A percentile compares a stretch with the other conserved stretches of the same genome.
Evolutionary conservation across 2,888 invertebrate species (phyloP).

Genomic region (Pherbina coryleti): DNA sequence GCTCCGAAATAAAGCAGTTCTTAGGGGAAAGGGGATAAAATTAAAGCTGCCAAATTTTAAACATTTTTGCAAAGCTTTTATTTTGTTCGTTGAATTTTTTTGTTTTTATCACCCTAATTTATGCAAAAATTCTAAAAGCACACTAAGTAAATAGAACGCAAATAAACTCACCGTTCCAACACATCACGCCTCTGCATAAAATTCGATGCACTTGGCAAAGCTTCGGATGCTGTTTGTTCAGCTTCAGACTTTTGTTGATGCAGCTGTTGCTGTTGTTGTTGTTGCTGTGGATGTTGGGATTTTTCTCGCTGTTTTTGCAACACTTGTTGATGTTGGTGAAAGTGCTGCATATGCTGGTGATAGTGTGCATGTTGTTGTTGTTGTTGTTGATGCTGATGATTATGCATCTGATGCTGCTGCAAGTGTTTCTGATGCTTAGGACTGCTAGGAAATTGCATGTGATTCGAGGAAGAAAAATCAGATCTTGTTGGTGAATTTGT

Average conservation of each 20-base stretch:
- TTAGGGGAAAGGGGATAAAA: too few species aligned
- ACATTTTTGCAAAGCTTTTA: too few species aligned
- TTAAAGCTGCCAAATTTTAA: too few species aligned
- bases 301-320: background rate
- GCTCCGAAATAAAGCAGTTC: too few species aligned
- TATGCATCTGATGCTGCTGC: constrained; percentile 14
- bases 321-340: constrained; percentile 12
- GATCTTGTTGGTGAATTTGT: constrained; percentile 65
- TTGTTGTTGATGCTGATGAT: too few species aligned
- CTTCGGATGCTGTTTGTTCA: constrained; percentile 38
- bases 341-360: background rate
- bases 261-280: background rate
- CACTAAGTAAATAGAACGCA: too few species aligned
- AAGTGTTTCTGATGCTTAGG: constrained; percentile 32
- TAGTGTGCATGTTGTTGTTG: constrained; percentile 33
- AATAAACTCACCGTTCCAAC: constrained; percentile 33
- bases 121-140: too few species aligned
- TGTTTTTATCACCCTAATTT: too few species aligned
- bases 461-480: constrained; percentile 62
- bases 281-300: constrained; percentile 22
- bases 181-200: constrained; percentile 16
- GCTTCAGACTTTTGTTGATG: constrained; percentile 10
- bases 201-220: constrained; percentile 27
- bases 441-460: constrained; percentile 54
- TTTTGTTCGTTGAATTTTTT: too few species aligned